phyloP scores from a whole-genome alignment of 1,140 invertebrate species.

The Drosophila pallidifrons region DNA sequence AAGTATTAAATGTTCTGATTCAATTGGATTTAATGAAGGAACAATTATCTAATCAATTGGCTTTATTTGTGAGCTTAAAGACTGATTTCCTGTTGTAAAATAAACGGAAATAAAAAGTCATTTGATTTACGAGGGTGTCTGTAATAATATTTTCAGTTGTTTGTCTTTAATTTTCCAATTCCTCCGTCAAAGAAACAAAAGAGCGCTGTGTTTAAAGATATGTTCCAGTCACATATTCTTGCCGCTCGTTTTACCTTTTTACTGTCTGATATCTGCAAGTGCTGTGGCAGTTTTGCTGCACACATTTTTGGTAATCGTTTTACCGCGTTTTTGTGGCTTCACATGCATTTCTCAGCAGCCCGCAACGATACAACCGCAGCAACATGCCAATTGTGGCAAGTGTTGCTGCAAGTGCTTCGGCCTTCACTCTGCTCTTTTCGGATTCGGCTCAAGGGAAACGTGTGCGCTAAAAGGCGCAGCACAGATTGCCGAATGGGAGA shows the following conservation, averaged over 20 bases:
- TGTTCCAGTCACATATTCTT: background rate
- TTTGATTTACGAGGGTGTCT: background rate
- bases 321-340: slow-evolving; percentile 69
- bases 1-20: background rate
- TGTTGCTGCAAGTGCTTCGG: slow-evolving; percentile 32
- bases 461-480: slow-evolving; percentile 57
- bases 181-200: background rate
- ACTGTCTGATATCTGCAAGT: slow-evolving; percentile 5
- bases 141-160: slow-evolving; percentile 6
- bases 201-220: background rate
- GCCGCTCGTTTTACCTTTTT: slow-evolving; percentile 26
- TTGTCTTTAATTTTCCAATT: background rate
- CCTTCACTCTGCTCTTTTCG: background rate
- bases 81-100: slow-evolving; percentile 1
- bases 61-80: slow-evolving; percentile 9
- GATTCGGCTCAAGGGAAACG: slow-evolving; percentile 7
- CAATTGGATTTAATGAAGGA: slow-evolving; percentile 27
- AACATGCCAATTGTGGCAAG: slow-evolving; percentile 76
- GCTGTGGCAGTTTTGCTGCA: slow-evolving; percentile 4
- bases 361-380: slow-evolving; percentile 51
- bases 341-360: slow-evolving; percentile 47
- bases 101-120: background rate
- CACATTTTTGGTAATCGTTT: slow-evolving; percentile 66
- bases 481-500: slow-evolving; percentile 46
- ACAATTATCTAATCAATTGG: slow-evolving; percentile 30